Conservation (phyloP, 2,888 invertebrate genomes). For the Smittia aterrima region DNA sequence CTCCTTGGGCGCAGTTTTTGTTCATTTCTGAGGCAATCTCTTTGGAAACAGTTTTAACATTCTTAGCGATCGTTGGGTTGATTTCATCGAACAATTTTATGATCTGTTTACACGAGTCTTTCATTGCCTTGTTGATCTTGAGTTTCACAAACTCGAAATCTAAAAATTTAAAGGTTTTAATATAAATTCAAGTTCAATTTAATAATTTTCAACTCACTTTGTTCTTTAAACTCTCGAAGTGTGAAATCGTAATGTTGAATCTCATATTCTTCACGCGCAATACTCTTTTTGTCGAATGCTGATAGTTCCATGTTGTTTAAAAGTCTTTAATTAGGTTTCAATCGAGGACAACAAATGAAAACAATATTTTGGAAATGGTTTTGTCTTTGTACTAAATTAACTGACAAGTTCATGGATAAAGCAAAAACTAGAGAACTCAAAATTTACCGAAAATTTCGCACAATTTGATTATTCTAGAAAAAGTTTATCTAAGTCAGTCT, state of each 20-base stretch:
- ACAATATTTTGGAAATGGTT: neutral
- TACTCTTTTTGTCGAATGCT: neutral
- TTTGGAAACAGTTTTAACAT: neutral
- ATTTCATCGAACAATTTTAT: neutral
- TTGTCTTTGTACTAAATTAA: neutral
- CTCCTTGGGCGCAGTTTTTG: neutral
- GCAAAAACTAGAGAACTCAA: neutral
- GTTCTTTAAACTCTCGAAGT: neutral
- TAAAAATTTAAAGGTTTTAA: neutral
- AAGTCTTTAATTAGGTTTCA: no score
- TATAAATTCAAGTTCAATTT: neutral
- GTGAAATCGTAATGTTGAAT: slow-evolving; percentile 15
- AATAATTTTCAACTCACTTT: slow-evolving; percentile 19
- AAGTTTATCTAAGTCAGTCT: no score
- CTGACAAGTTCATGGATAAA: neutral
- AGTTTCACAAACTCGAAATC: neutral
- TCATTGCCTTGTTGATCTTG: neutral
- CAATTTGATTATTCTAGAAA: neutral
- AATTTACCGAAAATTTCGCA: neutral
- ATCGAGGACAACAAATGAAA: no score
- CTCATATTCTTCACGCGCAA: slow-evolving; percentile 20
- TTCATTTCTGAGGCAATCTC: neutral
- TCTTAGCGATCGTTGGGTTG: neutral
- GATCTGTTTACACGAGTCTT: neutral
- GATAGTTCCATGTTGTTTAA: neutral